These are phyloP conservation scores for Pollicipes pollicipes DNA, from an alignment of 1,140 invertebrate species.

Conservation along the genomic window DNA sequence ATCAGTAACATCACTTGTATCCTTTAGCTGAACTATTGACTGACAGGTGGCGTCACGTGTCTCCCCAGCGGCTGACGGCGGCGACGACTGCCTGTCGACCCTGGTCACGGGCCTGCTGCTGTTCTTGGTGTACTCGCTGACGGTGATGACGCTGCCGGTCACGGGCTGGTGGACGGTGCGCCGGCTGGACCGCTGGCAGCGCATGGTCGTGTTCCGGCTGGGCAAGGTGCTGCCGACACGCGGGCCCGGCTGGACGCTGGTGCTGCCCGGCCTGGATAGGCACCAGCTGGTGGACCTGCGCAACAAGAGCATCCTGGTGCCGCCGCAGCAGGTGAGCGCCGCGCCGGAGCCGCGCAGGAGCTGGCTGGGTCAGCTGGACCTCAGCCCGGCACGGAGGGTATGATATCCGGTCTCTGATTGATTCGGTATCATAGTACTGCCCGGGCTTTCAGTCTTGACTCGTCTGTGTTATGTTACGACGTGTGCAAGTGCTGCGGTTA, in stretches of 20 bases:
- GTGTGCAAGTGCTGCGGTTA: too few species aligned
- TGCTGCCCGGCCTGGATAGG: not conserved
- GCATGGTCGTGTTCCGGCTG: not conserved
- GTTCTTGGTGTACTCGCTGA: not conserved
- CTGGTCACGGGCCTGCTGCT: not conserved
- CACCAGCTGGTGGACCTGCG: not conserved
- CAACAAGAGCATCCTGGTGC: not conserved
- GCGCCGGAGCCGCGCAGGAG: too few species aligned
- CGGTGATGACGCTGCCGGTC: not conserved
- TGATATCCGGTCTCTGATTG: too few species aligned
- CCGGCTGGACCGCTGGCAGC: not conserved
- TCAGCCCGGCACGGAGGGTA: too few species aligned
- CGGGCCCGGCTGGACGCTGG: not conserved
- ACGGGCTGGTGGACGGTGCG: not conserved
- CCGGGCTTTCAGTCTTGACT: too few species aligned
- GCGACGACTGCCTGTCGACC: not conserved
- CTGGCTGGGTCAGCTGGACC: too few species aligned
- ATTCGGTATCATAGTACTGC: too few species aligned
- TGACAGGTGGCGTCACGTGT: too few species aligned
- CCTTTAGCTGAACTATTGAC: too few species aligned
- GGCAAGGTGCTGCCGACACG: not conserved
- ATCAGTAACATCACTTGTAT: too few species aligned
- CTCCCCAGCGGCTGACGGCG: not conserved
- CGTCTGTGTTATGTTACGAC: too few species aligned
- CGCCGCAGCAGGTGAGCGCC: not conserved